These are phyloP conservation scores for Gymnopithys bicolor DNA, from an alignment of 2,797 vertebrate species.

Conservation along the genomic window DNA sequence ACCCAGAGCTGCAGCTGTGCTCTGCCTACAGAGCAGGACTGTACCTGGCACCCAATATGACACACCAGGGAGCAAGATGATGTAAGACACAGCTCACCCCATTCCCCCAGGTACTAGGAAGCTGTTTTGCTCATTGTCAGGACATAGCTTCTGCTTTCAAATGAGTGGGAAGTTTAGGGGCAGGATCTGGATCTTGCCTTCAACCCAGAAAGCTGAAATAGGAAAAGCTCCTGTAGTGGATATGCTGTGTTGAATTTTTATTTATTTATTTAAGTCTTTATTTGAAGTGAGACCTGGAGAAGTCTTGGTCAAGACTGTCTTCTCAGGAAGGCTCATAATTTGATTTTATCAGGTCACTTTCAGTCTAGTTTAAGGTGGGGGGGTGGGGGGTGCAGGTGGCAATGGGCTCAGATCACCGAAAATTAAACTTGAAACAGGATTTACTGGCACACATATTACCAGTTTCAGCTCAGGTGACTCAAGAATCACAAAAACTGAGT, in stretches of 20 bases:
- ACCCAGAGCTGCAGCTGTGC: not conserved
- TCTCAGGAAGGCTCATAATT: not conserved
- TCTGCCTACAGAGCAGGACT: not conserved
- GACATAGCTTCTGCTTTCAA: not conserved
- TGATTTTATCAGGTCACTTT: not conserved
- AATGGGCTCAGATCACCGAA: not conserved
- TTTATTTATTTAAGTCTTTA: not conserved
- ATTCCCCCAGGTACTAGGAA: not conserved
- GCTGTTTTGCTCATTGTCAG: not conserved
- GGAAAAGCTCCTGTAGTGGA: not conserved
- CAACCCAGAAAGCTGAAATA: not conserved
- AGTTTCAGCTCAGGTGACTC: slow-evolving; percentile 31
- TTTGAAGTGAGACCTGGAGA: not conserved
- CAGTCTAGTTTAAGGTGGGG: not conserved
- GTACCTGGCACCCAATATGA: not conserved
- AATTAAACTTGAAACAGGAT: not conserved
- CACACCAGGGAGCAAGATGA: not conserved
- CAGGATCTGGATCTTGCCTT: not conserved
- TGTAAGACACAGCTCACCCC: not conserved
- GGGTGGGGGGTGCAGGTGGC: not conserved
- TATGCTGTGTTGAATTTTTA: not conserved
- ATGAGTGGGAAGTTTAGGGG: not conserved
- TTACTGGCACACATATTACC: not conserved
- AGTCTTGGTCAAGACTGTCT: not conserved
- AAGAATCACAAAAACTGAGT: slow-evolving; percentile 10